Percentiles rank a stretch among this genome's conserved stretches.
These are phyloP conservation scores for Morphnarchus princeps DNA, from an alignment of 2,113 vertebrate genomes.

Conservation along the genomic window DNA sequence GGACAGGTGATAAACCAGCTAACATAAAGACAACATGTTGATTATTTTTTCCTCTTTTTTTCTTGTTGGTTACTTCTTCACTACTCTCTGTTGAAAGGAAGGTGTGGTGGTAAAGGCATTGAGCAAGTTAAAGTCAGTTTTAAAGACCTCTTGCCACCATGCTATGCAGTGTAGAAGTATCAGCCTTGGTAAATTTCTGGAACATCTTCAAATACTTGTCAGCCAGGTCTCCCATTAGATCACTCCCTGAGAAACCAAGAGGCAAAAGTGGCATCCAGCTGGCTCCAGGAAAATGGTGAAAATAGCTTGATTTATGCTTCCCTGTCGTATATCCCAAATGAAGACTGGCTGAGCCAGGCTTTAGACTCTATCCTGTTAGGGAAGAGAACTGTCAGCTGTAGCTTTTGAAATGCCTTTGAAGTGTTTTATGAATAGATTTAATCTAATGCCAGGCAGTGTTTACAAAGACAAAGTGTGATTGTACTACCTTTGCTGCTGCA, in stretches of 20 bases:
- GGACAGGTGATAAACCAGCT: background rate
- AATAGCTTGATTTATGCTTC: background rate
- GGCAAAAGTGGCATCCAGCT: background rate
- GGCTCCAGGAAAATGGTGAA: background rate
- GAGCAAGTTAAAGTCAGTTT: background rate
- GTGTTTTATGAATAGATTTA: background rate
- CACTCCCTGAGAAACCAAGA: background rate
- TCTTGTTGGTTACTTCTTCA: background rate
- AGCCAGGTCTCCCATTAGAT: background rate
- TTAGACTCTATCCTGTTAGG: background rate
- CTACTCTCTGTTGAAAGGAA: background rate
- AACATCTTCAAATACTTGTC: background rate
- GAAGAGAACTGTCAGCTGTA: background rate
- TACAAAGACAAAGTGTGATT: background rate
- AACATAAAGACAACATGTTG: background rate
- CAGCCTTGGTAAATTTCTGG: background rate
- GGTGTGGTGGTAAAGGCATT: accelerated
- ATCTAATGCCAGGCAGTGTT: background rate
- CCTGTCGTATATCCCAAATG: background rate
- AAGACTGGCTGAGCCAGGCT: background rate
- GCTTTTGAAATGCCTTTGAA: background rate
- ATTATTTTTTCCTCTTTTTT: background rate
- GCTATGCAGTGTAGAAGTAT: background rate
- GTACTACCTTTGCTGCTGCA: background rate
- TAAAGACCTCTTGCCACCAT: background rate